Evolutionary conservation across 2,113 vertebrate genomes (phyloP), one percentile per base, ranked within the genome.

Genomic region (Labrus mixtus): DNA sequence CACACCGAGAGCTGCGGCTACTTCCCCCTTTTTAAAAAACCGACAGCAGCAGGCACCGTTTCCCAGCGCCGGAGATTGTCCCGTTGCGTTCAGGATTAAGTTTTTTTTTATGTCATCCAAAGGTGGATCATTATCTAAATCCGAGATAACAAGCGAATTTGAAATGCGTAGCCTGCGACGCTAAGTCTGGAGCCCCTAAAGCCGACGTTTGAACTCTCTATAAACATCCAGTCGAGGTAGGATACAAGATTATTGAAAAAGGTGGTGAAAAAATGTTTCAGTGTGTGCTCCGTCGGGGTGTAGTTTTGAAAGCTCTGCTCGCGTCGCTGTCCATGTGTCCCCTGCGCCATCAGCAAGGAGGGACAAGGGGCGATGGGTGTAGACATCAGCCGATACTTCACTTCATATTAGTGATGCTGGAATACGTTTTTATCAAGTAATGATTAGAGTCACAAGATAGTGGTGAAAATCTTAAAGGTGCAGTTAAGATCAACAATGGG

Each of bases 281-380:
- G 76, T 81, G 80, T 76, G 69, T 81, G 66, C 69, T 75, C 60
- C 60, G 63, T n/a, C 55, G 80, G 62, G 61, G 68, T 77, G 12
- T 78, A 84, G 86, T 89, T 88, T 58, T 61, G 68, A 74, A 73
- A 81, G 84, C 80, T 62, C 29, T 71, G 69, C 81, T 90, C 84
- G 74, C 85, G 78, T 87, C 84, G 83, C 72, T 83, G 87, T 91
- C 90, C 90, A 91, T 92, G 89, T 89, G 89, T 93, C 89, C 87
- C 87, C 91, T 93, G 93, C 92, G 92, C 92, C 92, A 93, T 93
- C 91, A 86, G 89, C 84, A 23, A 80, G 86, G 83, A 90, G 88
- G 82, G 78, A 89, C 78, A 83, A 33, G 85, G 85, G 81, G 81
- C 82, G 87, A 82, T 50, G 86, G 85, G 88, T 73, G 81, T 61